A percentile compares a stretch with the other conserved stretches of the same genome.
Evolutionary conservation across 2,113 vertebrate species (phyloP).

Genomic region (Alosa alosa): DNA sequence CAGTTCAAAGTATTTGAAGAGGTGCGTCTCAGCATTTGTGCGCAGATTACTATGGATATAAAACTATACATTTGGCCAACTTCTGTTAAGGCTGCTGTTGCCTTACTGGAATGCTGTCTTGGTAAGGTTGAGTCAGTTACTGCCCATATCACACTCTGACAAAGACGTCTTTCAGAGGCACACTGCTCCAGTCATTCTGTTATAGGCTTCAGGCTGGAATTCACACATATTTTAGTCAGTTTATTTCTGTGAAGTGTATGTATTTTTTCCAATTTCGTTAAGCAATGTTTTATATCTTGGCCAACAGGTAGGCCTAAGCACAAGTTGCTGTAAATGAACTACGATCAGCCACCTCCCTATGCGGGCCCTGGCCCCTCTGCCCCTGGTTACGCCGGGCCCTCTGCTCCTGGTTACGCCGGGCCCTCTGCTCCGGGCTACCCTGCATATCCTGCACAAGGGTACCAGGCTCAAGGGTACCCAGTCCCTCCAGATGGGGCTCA

Average conservation of each 20-base stretch:
- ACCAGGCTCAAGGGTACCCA: slow-evolving; percentile 41
- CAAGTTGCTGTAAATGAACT: slow-evolving; percentile 71
- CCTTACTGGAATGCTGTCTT: not conserved
- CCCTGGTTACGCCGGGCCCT: slow-evolving; percentile 55
- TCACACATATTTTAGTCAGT: not conserved
- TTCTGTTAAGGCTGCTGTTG: not conserved
- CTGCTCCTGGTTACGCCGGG: slow-evolving; percentile 55
- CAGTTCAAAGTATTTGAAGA: no score
- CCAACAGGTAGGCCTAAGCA: slow-evolving; percentile 53
- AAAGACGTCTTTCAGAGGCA: not conserved
- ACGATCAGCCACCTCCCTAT: slow-evolving; percentile 83
- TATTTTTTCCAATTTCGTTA: not conserved
- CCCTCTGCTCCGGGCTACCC: slow-evolving; percentile 56
- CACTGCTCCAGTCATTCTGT: not conserved
- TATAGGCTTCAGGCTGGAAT: not conserved
- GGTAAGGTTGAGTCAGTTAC: not conserved
- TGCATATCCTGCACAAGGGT: slow-evolving; percentile 44
- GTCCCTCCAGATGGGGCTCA: slow-evolving; percentile 52
- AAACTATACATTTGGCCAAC: not conserved
- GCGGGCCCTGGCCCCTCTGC: slow-evolving; percentile 65
- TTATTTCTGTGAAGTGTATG: not conserved
- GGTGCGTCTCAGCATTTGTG: not conserved
- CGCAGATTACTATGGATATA: not conserved
- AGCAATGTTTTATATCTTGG: slow-evolving; percentile 38
- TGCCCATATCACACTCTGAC: not conserved